Conservation (phyloP, 2,888 invertebrate species). For the Pomacea canaliculata region DNA sequence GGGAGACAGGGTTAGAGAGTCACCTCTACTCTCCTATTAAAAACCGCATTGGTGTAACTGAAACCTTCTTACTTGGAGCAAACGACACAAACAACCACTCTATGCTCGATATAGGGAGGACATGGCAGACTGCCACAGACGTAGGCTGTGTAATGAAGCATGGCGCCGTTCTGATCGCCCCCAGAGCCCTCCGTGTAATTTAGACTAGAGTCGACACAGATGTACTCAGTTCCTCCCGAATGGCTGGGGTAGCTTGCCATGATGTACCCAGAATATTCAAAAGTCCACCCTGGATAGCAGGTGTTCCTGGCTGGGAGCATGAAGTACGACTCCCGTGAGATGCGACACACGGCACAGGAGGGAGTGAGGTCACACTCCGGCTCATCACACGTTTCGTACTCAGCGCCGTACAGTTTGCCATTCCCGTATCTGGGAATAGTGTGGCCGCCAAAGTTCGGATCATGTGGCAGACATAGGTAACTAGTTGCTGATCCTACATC, state of each 20-base stretch:
- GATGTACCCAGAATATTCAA: conserved; percentile 30
- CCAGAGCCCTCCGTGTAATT: conserved; percentile 14
- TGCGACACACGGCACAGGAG: conserved; percentile 4
- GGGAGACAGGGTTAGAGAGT: no score
- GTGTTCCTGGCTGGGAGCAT: conserved; percentile 31
- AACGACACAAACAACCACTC: conserved; percentile 20
- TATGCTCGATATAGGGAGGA: conserved; percentile 14
- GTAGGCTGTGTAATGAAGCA: conserved; percentile 24
- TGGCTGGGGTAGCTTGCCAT: conserved; percentile 23
- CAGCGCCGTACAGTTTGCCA: conserved; percentile 15
- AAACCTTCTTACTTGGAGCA: conserved; percentile 2
- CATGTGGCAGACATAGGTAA: conserved; percentile 19
- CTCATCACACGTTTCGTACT: conserved; percentile 11
- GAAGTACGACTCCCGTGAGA: background rate
- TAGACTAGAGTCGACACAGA: conserved; percentile 30
- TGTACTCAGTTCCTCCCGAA: conserved; percentile 13
- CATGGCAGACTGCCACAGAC: conserved; percentile 27
- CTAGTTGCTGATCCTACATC: conserved; percentile 14
- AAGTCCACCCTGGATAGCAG: conserved; percentile 28
- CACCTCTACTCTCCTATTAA: no score
- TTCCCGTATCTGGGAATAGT: background rate
- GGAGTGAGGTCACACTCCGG: background rate
- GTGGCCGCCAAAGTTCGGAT: background rate
- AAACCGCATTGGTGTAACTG: no score
- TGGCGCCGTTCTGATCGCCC: conserved; percentile 21